Evolutionary conservation across 2,113 vertebrate genomes (phyloP).

Genomic region (Lepus timidus): DNA sequence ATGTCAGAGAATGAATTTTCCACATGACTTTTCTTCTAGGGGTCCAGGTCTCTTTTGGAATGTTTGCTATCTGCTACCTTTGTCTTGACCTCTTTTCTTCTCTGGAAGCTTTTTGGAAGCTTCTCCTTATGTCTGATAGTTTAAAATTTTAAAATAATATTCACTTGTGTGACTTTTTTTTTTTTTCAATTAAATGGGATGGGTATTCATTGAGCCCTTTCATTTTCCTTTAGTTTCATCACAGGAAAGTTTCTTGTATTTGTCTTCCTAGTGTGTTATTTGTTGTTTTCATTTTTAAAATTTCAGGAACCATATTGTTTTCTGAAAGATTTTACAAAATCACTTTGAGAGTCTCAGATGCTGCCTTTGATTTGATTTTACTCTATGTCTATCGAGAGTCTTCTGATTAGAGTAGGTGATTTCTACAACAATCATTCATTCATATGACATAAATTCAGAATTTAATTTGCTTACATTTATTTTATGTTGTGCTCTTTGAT

Average conservation of each 20-base stretch:
- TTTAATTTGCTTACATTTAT: background rate
- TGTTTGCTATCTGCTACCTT: background rate
- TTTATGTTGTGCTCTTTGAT: conserved; percentile 2
- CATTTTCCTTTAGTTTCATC: conserved; percentile 50
- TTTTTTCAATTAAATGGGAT: background rate
- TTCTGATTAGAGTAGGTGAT: background rate
- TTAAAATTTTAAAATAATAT: conserved; percentile 26
- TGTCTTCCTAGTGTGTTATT: background rate
- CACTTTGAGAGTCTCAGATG: background rate
- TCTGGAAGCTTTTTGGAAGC: background rate
- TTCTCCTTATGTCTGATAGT: conserved; percentile 4
- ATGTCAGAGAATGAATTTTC: too few species aligned
- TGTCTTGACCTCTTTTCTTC: background rate
- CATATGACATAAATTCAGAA: background rate
- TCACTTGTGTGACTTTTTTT: background rate
- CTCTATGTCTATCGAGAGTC: background rate
- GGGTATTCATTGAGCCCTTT: background rate
- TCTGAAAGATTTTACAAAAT: background rate
- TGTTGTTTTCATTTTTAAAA: background rate
- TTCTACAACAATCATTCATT: background rate
- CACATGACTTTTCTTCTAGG: background rate
- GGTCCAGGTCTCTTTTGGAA: background rate
- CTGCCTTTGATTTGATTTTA: background rate
- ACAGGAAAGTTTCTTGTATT: background rate
- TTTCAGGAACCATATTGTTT: background rate